Percentiles rank a stretch among this genome's conserved stretches.
These are phyloP conservation scores for Eupithecia vulgata DNA, from an alignment of 2,888 invertebrate genomes.

Conservation along the genomic window DNA sequence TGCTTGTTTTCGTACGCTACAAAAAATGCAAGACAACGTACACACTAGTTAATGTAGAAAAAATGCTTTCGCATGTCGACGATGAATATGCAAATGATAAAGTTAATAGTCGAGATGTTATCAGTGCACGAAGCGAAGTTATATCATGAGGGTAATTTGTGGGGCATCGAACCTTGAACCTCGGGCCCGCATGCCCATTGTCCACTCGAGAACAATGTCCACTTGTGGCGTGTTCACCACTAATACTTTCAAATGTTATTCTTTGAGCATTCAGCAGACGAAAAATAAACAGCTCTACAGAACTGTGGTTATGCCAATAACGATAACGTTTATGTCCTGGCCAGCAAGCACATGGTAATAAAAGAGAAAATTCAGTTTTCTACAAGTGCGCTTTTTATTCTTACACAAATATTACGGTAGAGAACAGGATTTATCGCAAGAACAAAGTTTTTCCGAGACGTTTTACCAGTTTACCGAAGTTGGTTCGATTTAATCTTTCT, in stretches of 20 bases:
- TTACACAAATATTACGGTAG: background rate
- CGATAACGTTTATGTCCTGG: slow-evolving; percentile 10
- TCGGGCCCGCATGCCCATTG: slow-evolving; percentile 72
- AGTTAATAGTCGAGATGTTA: slow-evolving; percentile 68
- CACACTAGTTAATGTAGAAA: slow-evolving; percentile 20
- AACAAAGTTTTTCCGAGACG: background rate
- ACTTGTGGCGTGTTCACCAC: slow-evolving; percentile 56
- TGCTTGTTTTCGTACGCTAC: background rate
- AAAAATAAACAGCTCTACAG: background rate
- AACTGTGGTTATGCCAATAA: slow-evolving; percentile 4
- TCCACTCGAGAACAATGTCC: slow-evolving; percentile 63
- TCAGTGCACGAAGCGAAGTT: slow-evolving; percentile 55
- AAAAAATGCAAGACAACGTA: slow-evolving; percentile 11
- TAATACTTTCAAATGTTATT: slow-evolving; percentile 28
- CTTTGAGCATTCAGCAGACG: slow-evolving; percentile 14
- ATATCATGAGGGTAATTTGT: slow-evolving; percentile 74
- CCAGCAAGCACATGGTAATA: background rate
- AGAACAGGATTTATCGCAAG: background rate
- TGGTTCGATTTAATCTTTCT: background rate
- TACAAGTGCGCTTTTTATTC: background rate
- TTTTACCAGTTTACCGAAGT: background rate
- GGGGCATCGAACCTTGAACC: slow-evolving; percentile 68
- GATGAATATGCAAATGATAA: slow-evolving; percentile 55
- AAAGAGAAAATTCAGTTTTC: background rate
- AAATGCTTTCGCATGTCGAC: slow-evolving; percentile 40